Evolutionary conservation across 2,797 vertebrate genomes (phyloP).

Genomic region (Pelochelys cantorii): DNA sequence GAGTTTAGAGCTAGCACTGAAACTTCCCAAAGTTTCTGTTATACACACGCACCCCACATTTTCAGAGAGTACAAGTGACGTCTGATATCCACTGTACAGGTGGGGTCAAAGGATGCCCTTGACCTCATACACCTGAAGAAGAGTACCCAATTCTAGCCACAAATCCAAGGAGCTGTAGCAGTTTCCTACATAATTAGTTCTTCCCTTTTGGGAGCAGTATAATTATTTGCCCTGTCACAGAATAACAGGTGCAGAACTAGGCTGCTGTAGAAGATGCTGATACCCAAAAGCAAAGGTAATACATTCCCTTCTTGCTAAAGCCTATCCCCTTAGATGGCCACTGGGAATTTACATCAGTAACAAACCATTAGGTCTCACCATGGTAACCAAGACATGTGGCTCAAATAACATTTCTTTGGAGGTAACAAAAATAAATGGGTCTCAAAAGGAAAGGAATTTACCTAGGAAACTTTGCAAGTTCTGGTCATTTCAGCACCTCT

Average conservation of each 20-base stretch:
- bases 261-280: constrained; percentile 47
- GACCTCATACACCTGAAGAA: not conserved
- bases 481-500: constrained; percentile 55
- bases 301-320: not conserved
- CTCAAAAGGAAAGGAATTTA: constrained; percentile 66
- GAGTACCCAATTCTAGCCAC: not conserved
- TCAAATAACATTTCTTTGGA: constrained; percentile 64
- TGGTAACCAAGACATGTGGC: constrained; percentile 59
- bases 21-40: not conserved
- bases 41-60: not conserved
- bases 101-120: too few species aligned
- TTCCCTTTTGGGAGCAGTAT: constrained; percentile 14
- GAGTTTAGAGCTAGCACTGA: not conserved
- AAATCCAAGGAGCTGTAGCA: not conserved
- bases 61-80: not conserved
- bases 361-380: constrained; percentile 50
- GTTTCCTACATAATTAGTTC: not conserved
- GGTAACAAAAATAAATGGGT: constrained; percentile 72
- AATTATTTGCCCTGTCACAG: constrained; percentile 44
- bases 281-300: constrained; percentile 60
- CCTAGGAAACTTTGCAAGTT: constrained; percentile 55
- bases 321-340: not conserved
- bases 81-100: not conserved
- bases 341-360: constrained; percentile 49
- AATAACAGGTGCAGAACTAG: not conserved